These are phyloP conservation scores for Cepphus grylle DNA, from an alignment of 2,113 vertebrate species.

Conservation along the genomic window DNA sequence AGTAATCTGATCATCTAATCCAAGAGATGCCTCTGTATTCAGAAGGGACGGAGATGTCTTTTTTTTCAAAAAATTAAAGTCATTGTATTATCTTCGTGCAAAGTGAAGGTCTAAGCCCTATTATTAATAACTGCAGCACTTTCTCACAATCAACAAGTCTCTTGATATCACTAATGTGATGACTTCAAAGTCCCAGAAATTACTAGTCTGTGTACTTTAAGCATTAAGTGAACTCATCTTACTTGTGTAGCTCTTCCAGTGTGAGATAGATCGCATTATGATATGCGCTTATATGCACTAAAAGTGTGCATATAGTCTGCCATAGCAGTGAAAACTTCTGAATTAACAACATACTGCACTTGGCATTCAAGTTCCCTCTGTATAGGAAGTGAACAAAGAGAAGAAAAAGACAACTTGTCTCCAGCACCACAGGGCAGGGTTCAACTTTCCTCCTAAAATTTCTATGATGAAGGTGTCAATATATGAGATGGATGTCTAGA, in stretches of 20 bases:
- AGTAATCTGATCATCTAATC: constrained; percentile 11
- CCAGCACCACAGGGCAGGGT: not conserved
- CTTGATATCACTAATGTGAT: not conserved
- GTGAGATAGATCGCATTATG: not conserved
- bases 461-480: not conserved
- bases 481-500: not conserved
- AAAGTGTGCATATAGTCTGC: not conserved
- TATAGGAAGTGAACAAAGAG: not conserved
- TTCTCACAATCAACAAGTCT: not conserved
- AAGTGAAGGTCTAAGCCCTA: not conserved
- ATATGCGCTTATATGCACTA: not conserved
- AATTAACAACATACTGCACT: not conserved
- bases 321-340: not conserved
- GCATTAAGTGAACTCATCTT: not conserved
- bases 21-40: not conserved
- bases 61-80: not conserved
- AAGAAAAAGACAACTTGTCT: not conserved
- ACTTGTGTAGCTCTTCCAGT: not conserved
- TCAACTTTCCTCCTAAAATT: not conserved
- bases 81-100: not conserved
- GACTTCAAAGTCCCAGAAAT: not conserved
- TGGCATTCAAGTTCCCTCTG: not conserved
- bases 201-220: not conserved
- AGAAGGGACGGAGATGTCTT: not conserved
- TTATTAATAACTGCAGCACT: not conserved